A percentile compares a stretch with the other conserved stretches of the same genome.
phyloP scores from a whole-genome alignment of 2,797 vertebrate species.

The Sebastes kiyomatsui region DNA sequence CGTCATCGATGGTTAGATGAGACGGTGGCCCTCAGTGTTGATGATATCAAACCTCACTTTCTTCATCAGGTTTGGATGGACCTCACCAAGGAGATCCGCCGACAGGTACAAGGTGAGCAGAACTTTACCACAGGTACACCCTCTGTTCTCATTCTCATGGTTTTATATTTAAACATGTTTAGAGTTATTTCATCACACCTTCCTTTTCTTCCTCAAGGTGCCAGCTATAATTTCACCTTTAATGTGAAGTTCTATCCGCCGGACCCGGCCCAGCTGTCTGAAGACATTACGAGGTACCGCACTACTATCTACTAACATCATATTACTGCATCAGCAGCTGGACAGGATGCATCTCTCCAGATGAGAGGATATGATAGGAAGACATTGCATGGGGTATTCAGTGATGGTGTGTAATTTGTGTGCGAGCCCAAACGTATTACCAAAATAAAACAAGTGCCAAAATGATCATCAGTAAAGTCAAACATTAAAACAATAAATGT shows the following conservation, averaged over 20 bases:
- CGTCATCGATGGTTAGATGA: not conserved
- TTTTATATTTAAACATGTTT: not conserved
- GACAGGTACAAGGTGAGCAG: conserved; percentile 91
- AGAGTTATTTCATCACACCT: not conserved
- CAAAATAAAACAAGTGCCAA: not conserved
- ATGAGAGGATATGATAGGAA: not conserved
- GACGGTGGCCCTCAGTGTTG: not conserved
- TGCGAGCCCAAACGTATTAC: not conserved
- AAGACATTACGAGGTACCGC: conserved; percentile 94
- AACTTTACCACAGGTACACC: not conserved
- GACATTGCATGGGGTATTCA: not conserved
- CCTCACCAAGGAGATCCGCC: conserved; percentile 93
- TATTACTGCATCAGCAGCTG: not conserved
- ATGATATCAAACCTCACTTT: not conserved
- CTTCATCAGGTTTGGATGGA: conserved; percentile 92
- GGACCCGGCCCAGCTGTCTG: conserved; percentile 94
- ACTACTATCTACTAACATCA: not conserved
- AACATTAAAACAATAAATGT: not conserved
- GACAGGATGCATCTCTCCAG: not conserved
- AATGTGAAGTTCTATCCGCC: conserved; percentile 97
- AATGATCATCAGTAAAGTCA: not conserved
- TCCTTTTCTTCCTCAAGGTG: conserved; percentile 74
- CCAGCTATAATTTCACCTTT: conserved; percentile 92
- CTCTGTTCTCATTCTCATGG: not conserved
- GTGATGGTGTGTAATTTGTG: too few species aligned